Evolutionary conservation across 2,888 invertebrate genomes (phyloP), one percentile per base, ranked within the genome.

Genomic region (Pandemis heparana): DNA sequence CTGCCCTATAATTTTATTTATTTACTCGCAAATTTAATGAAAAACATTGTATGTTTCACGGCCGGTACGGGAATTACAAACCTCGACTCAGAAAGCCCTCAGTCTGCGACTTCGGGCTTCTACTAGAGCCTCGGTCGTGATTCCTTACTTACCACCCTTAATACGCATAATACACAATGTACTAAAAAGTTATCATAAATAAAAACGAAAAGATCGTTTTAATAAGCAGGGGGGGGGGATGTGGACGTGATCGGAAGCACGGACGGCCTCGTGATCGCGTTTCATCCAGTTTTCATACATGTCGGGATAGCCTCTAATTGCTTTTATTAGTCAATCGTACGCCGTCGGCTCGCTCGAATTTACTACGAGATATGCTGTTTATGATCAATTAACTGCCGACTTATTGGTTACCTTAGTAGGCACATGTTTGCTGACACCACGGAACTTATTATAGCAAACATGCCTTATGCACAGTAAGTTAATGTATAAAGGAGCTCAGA

Each of bases 201-300:
- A 7, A 18, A 53, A 16, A 16, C 9, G 9, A 56, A 56, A 18
- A 8, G 1, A n/a, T 38, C n/a, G n/a, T 60, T 60, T n/a, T 38
- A 38, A 60, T n/a, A 8, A 32, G 38, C 38, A 18, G 9, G 38
- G 38, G n/a, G n/a, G 10, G 8, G 23, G 23, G 23, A 59, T 59
- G 60, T n/a, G 60, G 38, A 60, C 60, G 60, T 60, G 60, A 38
- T 18, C 60, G n/a, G 12, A 38, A 38, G 60, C 60, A 60, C 60
- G 60, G 10, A 12, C 3, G 18, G 8, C 38, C 38, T 60, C 60
- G 60, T 59, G 32, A 59, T 6, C 60, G 4, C 38, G 38, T 38
- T 12, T 59, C 32, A 23, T 32, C 32, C n/a, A 60, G 56, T 60
- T 60, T 38, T n/a, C 60, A 60, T 60, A 38, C 38, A 38, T 38